A percentile compares a stretch with the other conserved stretches of the same genome.
phyloP scores from a whole-genome alignment of 2,888 invertebrate species.

The Cryptocephalus moraei region DNA sequence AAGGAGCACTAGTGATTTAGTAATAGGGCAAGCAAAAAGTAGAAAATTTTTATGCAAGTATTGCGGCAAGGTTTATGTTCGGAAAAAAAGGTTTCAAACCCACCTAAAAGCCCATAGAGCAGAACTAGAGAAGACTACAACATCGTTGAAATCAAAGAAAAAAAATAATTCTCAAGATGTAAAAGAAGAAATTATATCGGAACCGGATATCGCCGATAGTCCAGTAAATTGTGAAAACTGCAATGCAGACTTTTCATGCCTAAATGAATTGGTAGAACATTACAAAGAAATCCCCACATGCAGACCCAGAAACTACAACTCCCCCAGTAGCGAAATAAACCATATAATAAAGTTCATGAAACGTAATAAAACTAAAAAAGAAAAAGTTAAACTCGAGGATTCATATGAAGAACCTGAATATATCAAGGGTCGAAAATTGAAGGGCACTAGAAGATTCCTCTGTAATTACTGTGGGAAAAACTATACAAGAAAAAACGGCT shows the following conservation, averaged over 20 bases:
- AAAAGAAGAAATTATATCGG: conserved; percentile 11
- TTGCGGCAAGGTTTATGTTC: too few species aligned
- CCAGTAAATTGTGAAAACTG: conserved; percentile 11
- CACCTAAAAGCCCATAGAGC: too few species aligned
- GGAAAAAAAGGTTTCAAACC: too few species aligned
- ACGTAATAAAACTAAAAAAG: conserved; percentile 4
- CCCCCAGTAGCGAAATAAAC: conserved; percentile 3
- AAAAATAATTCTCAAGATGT: not conserved
- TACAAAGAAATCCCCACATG: conserved; percentile 10
- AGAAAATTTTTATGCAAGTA: too few species aligned
- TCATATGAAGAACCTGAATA: conserved; percentile 8
- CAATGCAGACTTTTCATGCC: conserved; percentile 8
- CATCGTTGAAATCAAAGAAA: too few species aligned
- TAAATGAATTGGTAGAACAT: conserved; percentile 8
- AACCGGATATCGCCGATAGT: conserved; percentile 7
- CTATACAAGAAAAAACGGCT: conserved; percentile 16
- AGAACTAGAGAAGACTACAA: too few species aligned
- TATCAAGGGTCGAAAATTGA: conserved; percentile 12
- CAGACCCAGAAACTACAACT: conserved; percentile 6
- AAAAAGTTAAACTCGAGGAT: conserved; percentile 3
- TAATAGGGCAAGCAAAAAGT: too few species aligned
- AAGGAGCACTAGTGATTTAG: too few species aligned
- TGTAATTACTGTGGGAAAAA: conserved; percentile 16
- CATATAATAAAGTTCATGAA: conserved; percentile 11
- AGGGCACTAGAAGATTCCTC: conserved; percentile 13